Evolutionary conservation across 2,113 vertebrate genomes (phyloP).

Genomic region (Pan troglodytes): NHGRI_mPanTro3-v2.1_pri NC_072419.2:20354001-20354500

Average conservation of each 20-base stretch:
- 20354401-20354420: not conserved
- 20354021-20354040: not conserved
- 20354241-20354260: not conserved
- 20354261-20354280: not conserved
- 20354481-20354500: not conserved
- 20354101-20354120: not conserved
- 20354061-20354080: not conserved
- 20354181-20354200: not conserved
- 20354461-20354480: not conserved
- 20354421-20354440: not conserved
- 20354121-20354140: not conserved
- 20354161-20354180: not conserved
- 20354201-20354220: constrained; percentile 13
- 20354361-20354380: not conserved
- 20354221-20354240: not conserved
- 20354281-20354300: not conserved
- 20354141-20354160: not conserved
- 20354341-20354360: not conserved
- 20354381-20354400: not conserved
- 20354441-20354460: not conserved
- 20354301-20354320: not conserved
- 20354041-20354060: not conserved
- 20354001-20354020: not conserved
- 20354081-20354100: not conserved
- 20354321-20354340: not conserved